Base-by-base conservation (phyloP, 2,888 invertebrate genomes). In the Ormyrus thymus region DNA sequence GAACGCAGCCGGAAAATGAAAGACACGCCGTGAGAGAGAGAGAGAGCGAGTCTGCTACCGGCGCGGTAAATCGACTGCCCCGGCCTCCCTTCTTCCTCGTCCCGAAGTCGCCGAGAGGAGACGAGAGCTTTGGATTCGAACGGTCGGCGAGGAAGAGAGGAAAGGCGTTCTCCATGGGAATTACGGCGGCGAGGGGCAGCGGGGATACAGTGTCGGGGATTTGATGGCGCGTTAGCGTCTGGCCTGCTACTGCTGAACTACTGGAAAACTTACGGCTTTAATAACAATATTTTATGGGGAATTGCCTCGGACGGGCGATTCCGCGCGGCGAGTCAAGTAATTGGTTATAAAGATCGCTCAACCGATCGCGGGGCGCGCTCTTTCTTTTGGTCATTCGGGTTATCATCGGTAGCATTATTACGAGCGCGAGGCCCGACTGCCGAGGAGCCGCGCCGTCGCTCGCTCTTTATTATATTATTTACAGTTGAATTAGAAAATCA, bases 111-210 rank as follows among this genome's bases (percentile, higher is more conserved):
- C 46, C n/a, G 48, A 13, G 11, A 64, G 10, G 65, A 59, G 51
- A 66, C 59, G 50, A 3, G 29, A 43, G 74, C 48, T 66, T 74
- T 58, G 51, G 66, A 66, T 74, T 74, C 66, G 58, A 74, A 74
- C 50, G 48, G 56, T 58, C 65, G 58, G 46, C 29, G 29, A 46
- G 45, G 55, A 29, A 53, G 15, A 53, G 15, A 50, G 29, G 50
- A 74, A 29, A 58, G 29, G 2, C 55, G 50, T 73, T 73, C 46
- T 64, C 29, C 29, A 48, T 48, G 55, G 15, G 64, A 11, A 9
- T 53, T 64, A 11, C n/a, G 53, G 55, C 53, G 50, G 43, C 11
- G 8, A 48, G 46, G 56, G 61, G 13, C 46, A 48, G 29, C 29
- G 0, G 29, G 29, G 29, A 29, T 29, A 29, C 29, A 29, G 29